phyloP scores from a whole-genome alignment of 2,888 invertebrate genomes.

The Andrena bicolor region DNA sequence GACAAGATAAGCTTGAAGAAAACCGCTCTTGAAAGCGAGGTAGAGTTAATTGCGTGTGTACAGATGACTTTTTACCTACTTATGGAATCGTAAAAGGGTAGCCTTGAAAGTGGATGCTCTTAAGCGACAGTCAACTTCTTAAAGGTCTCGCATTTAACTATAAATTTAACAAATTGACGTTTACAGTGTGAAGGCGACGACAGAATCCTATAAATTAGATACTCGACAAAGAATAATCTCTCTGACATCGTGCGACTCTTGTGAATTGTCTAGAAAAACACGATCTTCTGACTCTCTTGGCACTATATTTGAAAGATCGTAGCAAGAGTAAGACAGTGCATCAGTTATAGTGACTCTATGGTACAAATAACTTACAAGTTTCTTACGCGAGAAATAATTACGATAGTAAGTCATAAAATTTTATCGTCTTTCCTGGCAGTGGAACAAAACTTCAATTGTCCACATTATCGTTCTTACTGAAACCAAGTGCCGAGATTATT shows the following conservation, averaged over 20 bases:
- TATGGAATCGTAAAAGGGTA: background rate
- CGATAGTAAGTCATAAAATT: constrained; percentile 10
- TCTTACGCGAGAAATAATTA: constrained; percentile 25
- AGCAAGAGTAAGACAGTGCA: background rate
- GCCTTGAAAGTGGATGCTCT: background rate
- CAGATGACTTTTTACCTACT: background rate
- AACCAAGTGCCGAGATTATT: constrained; percentile 1
- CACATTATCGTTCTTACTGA: constrained; percentile 10
- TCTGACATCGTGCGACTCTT: background rate
- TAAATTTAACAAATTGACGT: background rate
- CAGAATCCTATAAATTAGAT: background rate
- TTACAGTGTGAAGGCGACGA: background rate
- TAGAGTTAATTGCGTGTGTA: background rate
- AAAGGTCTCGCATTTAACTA: background rate
- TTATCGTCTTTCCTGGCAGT: background rate
- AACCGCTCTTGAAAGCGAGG: background rate
- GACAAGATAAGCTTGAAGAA: background rate
- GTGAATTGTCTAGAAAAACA: background rate
- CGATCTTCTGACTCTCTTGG: background rate
- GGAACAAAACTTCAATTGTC: constrained; percentile 20
- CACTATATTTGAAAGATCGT: background rate
- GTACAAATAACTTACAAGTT: background rate
- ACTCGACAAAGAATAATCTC: background rate
- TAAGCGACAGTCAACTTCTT: background rate
- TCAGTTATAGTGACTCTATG: background rate